phyloP scores from a whole-genome alignment of 2,888 invertebrate species.

The Monopis laevigella region DNA sequence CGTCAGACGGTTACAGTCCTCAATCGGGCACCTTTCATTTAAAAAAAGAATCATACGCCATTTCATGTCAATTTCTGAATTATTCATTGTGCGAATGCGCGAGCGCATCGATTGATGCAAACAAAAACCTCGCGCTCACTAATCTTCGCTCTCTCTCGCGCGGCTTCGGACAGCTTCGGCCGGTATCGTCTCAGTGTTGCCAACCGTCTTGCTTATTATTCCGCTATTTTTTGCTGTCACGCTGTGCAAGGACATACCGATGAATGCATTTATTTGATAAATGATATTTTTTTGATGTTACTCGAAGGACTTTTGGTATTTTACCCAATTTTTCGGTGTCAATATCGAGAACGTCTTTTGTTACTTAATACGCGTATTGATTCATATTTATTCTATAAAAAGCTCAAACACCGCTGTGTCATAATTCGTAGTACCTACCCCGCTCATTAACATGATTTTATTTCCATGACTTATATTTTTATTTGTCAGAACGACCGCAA shows the following conservation, averaged over 20 bases:
- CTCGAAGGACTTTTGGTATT: slow-evolving; percentile 27
- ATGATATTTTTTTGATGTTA: slow-evolving; percentile 35
- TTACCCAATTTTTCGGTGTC: slow-evolving; percentile 47
- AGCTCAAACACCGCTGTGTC: no score
- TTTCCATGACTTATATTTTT: no score
- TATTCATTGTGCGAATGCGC: slow-evolving; percentile 66
- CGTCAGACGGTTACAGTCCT: slow-evolving; percentile 68
- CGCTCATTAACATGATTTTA: no score
- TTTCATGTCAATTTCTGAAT: slow-evolving; percentile 69
- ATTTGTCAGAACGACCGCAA: no score
- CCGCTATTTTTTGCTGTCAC: slow-evolving; percentile 63
- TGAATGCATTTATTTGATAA: slow-evolving; percentile 63
- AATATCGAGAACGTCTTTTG: slow-evolving; percentile 26
- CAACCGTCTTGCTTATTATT: slow-evolving; percentile 57
- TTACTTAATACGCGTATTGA: slow-evolving; percentile 26
- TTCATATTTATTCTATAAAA: no score
- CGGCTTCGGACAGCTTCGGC: slow-evolving; percentile 40
- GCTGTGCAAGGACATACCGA: slow-evolving; percentile 60
- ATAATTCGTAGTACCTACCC: no score
- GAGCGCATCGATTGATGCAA: slow-evolving; percentile 68
- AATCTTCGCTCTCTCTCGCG: slow-evolving; percentile 62
- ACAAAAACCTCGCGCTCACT: slow-evolving; percentile 63
- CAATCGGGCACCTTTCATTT: slow-evolving; percentile 67
- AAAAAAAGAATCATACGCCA: slow-evolving; percentile 67
- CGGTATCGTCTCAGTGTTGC: slow-evolving; percentile 42